phyloP scores from a whole-genome alignment of 35 echinoderm and acorn worm species.

The Heliocidaris erythrogramma region DNA sequence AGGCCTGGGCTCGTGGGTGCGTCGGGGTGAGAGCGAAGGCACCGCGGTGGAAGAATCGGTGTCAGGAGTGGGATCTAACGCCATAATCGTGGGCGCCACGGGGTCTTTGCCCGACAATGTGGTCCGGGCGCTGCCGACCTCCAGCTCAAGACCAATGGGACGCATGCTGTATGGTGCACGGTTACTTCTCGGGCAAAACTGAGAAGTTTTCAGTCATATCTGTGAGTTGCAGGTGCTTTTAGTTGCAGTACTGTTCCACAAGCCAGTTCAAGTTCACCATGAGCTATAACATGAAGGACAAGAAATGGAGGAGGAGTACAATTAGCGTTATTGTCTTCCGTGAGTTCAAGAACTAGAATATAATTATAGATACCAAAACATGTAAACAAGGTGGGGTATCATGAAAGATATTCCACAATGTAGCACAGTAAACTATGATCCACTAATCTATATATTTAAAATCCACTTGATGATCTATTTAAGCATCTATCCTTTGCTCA shows the following conservation, averaged over 20 bases:
- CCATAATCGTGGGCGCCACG: neutral
- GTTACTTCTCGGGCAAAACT: neutral
- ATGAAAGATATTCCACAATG: neutral
- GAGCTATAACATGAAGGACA: neutral
- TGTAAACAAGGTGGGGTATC: neutral
- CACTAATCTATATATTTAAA: too few relatives aligned
- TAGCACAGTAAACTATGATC: neutral
- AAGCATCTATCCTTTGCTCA: neutral
- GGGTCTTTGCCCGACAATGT: neutral
- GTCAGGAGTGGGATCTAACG: conserved; percentile 16
- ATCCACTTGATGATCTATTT: neutral
- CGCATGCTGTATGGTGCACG: neutral
- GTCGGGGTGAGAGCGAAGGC: conserved; percentile 17
- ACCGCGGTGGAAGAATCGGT: neutral
- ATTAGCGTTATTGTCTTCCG: neutral
- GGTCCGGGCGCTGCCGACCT: neutral
- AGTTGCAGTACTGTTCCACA: neutral
- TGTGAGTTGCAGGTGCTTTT: neutral
- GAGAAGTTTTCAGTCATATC: neutral
- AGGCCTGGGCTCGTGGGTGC: conserved; percentile 45
- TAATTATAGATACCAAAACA: neutral
- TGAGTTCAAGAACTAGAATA: too few relatives aligned
- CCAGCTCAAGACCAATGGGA: conserved; percentile 18
- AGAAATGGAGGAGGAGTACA: neutral
- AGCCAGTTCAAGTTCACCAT: neutral